These are phyloP conservation scores for Amblyjoppa proteus DNA, from an alignment of 2,888 invertebrate species.

Conservation along the genomic window DNA sequence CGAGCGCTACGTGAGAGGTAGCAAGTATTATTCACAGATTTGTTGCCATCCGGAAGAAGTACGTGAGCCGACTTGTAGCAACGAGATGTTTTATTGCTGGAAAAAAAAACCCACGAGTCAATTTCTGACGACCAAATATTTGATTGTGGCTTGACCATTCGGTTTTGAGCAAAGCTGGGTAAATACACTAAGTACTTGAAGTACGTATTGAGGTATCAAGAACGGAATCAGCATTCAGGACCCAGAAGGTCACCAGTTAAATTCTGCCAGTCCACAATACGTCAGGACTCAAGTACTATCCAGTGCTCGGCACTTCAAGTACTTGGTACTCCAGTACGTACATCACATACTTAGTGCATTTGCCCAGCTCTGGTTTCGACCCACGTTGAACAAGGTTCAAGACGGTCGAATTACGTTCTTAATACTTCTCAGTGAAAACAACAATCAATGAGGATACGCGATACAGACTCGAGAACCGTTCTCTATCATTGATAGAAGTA, in stretches of 20 bases:
- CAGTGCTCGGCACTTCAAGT: too few species aligned
- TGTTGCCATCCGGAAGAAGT: conserved; percentile 25
- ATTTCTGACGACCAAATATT: not conserved
- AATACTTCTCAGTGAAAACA: not conserved
- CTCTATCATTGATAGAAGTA: not conserved
- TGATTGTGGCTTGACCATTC: not conserved
- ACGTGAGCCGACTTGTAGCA: not conserved
- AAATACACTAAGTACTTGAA: too few species aligned
- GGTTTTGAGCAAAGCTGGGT: not conserved
- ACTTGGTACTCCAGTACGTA: too few species aligned
- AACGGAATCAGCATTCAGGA: too few species aligned
- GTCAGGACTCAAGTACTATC: too few species aligned
- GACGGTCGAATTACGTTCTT: not conserved
- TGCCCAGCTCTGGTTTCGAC: too few species aligned
- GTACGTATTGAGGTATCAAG: too few species aligned
- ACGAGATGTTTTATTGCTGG: not conserved
- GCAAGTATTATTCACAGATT: conserved; percentile 56
- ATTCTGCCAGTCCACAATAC: too few species aligned
- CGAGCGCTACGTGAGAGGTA: conserved; percentile 10
- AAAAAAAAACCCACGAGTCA: not conserved
- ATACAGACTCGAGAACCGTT: not conserved
- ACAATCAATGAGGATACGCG: not conserved
- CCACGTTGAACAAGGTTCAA: not conserved
- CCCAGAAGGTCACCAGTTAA: too few species aligned
- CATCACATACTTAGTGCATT: too few species aligned